Conservation (phyloP, 2,113 vertebrate species). For the Trogon surrucura region DNA sequence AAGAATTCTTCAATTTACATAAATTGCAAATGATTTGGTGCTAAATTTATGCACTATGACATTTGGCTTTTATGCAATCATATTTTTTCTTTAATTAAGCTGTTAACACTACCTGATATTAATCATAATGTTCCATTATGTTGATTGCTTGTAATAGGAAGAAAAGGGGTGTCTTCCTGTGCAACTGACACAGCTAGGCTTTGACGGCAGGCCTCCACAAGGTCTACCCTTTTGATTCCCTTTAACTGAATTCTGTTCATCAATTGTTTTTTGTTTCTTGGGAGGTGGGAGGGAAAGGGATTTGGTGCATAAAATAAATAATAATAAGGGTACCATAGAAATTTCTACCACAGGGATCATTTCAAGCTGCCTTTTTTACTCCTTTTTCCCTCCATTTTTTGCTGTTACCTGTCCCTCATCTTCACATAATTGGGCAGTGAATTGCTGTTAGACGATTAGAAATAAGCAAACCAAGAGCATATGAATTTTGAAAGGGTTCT, state of each 20-base stretch:
- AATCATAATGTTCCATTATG: constrained; percentile 99
- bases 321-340: constrained; percentile 77
- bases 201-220: constrained; percentile 99
- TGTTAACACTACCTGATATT: constrained; percentile 98
- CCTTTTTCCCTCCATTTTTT: constrained; percentile 56
- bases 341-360: constrained; percentile 97
- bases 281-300: constrained; percentile 82
- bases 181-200: constrained; percentile 99
- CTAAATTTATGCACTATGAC: constrained; percentile 89
- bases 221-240: constrained; percentile 99
- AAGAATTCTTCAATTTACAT: constrained; percentile 93
- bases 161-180: constrained; percentile 99
- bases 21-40: constrained; percentile 91
- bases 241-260: constrained; percentile 99
- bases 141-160: constrained; percentile 99
- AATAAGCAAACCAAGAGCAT: neutral
- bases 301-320: constrained; percentile 78
- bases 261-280: constrained; percentile 94
- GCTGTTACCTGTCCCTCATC: constrained; percentile 79
- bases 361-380: constrained; percentile 49
- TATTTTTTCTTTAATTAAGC: constrained; percentile 89
- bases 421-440: constrained; percentile 69
- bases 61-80: constrained; percentile 90
- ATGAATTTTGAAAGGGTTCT: neutral
- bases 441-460: neutral